phyloP scores from a whole-genome alignment of 2,797 vertebrate species.

The Darevskia nairensis region DNA sequence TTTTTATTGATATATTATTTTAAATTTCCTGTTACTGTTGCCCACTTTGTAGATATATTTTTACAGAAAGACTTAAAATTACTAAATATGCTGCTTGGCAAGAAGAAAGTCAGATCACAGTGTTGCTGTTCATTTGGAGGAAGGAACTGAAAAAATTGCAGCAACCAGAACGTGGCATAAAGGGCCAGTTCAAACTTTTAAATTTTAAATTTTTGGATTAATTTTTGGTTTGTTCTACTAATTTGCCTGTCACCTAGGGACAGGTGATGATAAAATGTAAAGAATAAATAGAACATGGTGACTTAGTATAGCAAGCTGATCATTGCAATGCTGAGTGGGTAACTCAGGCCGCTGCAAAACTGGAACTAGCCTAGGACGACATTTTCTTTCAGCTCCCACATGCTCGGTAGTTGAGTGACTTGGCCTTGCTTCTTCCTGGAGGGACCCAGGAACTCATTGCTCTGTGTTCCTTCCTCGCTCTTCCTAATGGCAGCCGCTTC shows the following conservation, averaged over 20 bases:
- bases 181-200: no score
- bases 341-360: not conserved
- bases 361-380: no score
- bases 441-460: not conserved
- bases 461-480: not conserved
- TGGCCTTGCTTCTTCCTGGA: not conserved
- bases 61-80: no score
- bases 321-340: not conserved
- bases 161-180: no score
- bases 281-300: not conserved
- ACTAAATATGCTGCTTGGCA: not conserved
- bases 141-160: no score
- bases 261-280: no score
- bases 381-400: not conserved
- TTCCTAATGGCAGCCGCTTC: not conserved
- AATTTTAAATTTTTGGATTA: no score
- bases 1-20: constrained; percentile 3
- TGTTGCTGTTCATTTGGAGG: no score
- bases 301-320: not conserved
- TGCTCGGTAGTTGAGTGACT: not conserved
- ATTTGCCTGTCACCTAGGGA: no score
- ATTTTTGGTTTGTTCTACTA: no score
- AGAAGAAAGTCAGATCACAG: not conserved
- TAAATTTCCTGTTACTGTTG: not conserved
- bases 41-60: not conserved